These are phyloP conservation scores for Habrosyne pyritoides DNA, from an alignment of 2,888 invertebrate genomes.

Conservation along the genomic window DNA sequence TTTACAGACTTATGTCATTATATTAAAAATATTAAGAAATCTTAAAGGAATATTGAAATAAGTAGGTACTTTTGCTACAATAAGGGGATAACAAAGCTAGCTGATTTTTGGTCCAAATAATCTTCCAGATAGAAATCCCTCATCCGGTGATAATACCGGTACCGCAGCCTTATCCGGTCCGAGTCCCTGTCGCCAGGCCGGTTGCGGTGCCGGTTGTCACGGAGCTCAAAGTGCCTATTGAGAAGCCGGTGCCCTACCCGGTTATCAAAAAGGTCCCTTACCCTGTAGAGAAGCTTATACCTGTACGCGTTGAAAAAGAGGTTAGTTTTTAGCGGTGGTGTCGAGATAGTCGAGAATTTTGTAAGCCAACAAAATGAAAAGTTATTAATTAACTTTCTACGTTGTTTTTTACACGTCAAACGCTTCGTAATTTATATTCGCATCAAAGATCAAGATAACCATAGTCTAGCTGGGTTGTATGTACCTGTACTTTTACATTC, in stretches of 20 bases:
- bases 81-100: not conserved
- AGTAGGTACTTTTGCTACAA: not conserved
- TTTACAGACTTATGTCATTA: no score
- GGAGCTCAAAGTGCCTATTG: constrained; percentile 83
- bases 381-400: not conserved
- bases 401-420: not conserved
- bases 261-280: constrained; percentile 88
- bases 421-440: not conserved
- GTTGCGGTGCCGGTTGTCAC: constrained; percentile 87
- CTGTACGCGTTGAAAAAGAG: constrained; percentile 89
- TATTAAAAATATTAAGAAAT: no score
- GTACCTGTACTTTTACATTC: not conserved
- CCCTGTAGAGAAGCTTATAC: constrained; percentile 89
- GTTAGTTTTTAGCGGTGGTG: constrained; percentile 57
- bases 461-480: not conserved
- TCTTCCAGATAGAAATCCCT: constrained; percentile 87
- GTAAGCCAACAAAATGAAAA: not conserved
- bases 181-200: constrained; percentile 88
- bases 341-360: constrained; percentile 13
- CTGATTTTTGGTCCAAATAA: constrained; percentile 24
- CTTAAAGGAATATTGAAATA: not conserved
- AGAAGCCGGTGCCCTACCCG: constrained; percentile 86
- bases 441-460: not conserved
- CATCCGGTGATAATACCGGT: constrained; percentile 90
- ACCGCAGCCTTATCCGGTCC: constrained; percentile 89